A percentile compares a stretch with the other conserved stretches of the same genome.
Evolutionary conservation across 2,113 vertebrate species (phyloP).

Genomic region (Zootoca vivipara): DNA sequence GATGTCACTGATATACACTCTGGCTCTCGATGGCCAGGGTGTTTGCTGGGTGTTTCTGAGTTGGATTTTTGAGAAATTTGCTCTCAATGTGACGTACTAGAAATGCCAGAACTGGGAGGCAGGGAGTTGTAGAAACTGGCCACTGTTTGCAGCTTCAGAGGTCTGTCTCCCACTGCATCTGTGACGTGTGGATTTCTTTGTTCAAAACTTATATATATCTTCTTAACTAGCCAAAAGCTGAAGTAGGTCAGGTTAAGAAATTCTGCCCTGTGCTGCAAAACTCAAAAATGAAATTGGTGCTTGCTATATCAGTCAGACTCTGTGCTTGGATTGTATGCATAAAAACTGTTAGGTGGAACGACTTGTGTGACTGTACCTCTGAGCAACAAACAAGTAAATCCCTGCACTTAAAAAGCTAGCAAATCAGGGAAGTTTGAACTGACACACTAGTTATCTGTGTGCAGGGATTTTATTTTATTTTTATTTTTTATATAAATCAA

Average conservation of each 20-base stretch:
- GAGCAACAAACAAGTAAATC: neutral
- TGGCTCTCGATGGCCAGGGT: neutral
- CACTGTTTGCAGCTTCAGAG: neutral
- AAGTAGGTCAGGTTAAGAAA: slow-evolving; percentile 7
- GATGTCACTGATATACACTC: accelerated
- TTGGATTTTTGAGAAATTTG: slow-evolving; percentile 20
- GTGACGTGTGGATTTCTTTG: neutral
- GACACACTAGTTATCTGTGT: neutral
- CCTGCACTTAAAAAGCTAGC: neutral
- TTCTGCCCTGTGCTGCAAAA: neutral
- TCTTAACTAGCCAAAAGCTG: slow-evolving; percentile 24
- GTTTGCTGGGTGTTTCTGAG: neutral
- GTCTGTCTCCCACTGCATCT: neutral
- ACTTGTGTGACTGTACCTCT: neutral
- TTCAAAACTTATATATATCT: slow-evolving; percentile 34
- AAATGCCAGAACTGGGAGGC: neutral
- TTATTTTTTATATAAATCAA: too few relatives aligned
- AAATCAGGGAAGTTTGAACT: neutral
- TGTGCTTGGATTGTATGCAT: neutral
- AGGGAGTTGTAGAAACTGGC: neutral
- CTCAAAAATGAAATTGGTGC: neutral
- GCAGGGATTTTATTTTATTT: neutral
- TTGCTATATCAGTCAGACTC: neutral
- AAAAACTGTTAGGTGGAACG: neutral
- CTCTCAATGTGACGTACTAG: accelerated